Conservation (phyloP, 2,797 vertebrate genomes). For the Salarias fasciatus region DNA sequence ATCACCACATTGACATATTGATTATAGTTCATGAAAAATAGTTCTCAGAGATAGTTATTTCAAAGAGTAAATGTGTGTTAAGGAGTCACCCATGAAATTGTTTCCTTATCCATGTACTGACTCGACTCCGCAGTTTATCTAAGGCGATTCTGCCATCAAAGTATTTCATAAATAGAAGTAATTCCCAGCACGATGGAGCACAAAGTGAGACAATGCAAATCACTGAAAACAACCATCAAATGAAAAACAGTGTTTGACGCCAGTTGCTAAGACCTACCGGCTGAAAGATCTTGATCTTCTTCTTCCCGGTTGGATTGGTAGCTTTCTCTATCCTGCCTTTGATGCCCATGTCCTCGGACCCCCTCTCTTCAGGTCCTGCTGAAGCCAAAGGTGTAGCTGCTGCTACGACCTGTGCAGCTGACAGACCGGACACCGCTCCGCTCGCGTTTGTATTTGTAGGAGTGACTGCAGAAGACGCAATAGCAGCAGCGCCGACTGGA, state of each 20-base stretch:
- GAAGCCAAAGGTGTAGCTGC: slow-evolving; percentile 8
- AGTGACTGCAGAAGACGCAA: background rate
- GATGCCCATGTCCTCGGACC: slow-evolving; percentile 90
- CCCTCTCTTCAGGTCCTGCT: slow-evolving; percentile 69
- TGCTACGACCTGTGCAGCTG: slow-evolving; percentile 17
- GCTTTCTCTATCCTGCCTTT: slow-evolving; percentile 99
- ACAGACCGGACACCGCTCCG: slow-evolving; percentile 31
- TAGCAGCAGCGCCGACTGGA: background rate
- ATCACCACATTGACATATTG: too few relatives aligned
- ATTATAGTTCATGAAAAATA: too few relatives aligned
- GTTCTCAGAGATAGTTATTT: too few relatives aligned
- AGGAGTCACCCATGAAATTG: too few relatives aligned
- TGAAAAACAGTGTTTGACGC: background rate
- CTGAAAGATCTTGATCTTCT: slow-evolving; percentile 99
- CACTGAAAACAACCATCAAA: background rate
- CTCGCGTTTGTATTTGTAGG: background rate
- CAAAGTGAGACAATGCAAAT: too few relatives aligned
- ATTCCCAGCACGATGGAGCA: too few relatives aligned
- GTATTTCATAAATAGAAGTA: too few relatives aligned
- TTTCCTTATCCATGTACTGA: too few relatives aligned
- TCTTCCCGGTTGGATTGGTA: slow-evolving; percentile 95
- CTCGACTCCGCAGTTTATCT: too few relatives aligned
- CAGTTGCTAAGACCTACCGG: slow-evolving; percentile 88
- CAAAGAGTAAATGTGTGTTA: too few relatives aligned
- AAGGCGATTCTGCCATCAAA: too few relatives aligned